Conservation (phyloP, 2,888 invertebrate genomes). For the Cordilura impudica region DNA sequence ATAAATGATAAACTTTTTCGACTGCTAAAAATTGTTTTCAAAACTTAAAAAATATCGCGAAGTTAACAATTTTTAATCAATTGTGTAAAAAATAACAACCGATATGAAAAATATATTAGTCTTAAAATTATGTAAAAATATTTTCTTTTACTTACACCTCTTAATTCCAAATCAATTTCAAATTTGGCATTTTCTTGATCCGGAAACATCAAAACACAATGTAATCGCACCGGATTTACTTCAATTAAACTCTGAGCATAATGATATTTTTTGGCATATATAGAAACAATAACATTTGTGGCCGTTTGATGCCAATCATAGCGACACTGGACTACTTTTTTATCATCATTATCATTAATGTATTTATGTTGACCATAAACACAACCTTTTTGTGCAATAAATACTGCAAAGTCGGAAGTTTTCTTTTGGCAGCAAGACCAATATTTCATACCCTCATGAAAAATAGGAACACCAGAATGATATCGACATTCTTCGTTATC, state of each 20-base stretch:
- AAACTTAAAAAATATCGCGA: no score
- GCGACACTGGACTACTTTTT: constrained; percentile 84
- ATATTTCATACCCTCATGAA: constrained; percentile 97
- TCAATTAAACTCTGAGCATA: constrained; percentile 87
- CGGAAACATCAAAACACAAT: constrained; percentile 87
- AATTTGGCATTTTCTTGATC: constrained; percentile 85
- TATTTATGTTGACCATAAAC: constrained; percentile 90
- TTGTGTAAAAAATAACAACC: no score
- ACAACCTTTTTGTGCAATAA: constrained; percentile 95
- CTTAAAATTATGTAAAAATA: background rate
- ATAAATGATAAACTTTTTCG: no score
- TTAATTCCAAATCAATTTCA: constrained; percentile 87
- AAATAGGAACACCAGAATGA: constrained; percentile 94
- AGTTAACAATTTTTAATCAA: no score
- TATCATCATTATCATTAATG: constrained; percentile 83
- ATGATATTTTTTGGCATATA: constrained; percentile 94
- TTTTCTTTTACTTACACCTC: constrained; percentile 84
- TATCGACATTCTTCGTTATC: constrained; percentile 84
- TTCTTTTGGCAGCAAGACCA: constrained; percentile 97
- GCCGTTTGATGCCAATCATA: constrained; percentile 98
- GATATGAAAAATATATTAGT: no score
- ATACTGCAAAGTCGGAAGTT: constrained; percentile 95
- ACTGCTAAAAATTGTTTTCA: no score
- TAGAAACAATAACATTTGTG: constrained; percentile 88
- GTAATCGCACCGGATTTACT: constrained; percentile 89